Evolutionary conservation across 2,888 invertebrate genomes (phyloP), one percentile per base, ranked within the genome.

Genomic region (Tipula lateralis): DNA sequence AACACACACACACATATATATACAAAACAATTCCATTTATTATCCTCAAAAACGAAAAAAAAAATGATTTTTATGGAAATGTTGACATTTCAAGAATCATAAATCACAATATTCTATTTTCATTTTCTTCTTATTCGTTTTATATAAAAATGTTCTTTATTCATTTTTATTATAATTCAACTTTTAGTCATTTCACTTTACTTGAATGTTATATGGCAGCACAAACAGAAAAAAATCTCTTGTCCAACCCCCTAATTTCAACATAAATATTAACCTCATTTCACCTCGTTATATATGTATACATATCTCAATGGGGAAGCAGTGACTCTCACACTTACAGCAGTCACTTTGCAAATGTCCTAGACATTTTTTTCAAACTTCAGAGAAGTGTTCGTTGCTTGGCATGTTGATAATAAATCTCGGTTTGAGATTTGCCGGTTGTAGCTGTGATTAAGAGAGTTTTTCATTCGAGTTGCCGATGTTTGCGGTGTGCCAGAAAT

Each of bases 1-100:
- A n/a, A n/a, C 6, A 32, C 32, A 32, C 6, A 13, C 39, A 50
- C 2, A 50, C 44, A 50, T 50, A 44, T 44, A 66, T 66, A 66
- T 66, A 66, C 66, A 66, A 66, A 66, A 66, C 66, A 66, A 66
- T 66, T 66, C 66, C 66, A 66, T 66, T 66, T 66, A 66, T 66
- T 66, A 66, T 66, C 66, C 66, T 66, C 66, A 66, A 66, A 66
- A 50, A 19, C 39, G 12, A 50, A 50, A 50, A 50, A 66, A 24
- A 66, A 66, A 66, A 66, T 24, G 16, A 29, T 82, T 82, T 82
- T 82, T 30, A 82, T 82, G 32, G 82, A 82, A 82, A 82, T 30
- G 82, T 29, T 82, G 82, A 82, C 82, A 82, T 30, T 82, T 82
- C 82, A 30, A 82, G 82, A 82, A 66, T 82, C 82, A 82, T 82